A percentile compares a stretch with the other conserved stretches of the same genome.
These are phyloP conservation scores for Iphiclides podalirius DNA, from an alignment of 2,888 invertebrate genomes.

Conservation along the genomic window DNA sequence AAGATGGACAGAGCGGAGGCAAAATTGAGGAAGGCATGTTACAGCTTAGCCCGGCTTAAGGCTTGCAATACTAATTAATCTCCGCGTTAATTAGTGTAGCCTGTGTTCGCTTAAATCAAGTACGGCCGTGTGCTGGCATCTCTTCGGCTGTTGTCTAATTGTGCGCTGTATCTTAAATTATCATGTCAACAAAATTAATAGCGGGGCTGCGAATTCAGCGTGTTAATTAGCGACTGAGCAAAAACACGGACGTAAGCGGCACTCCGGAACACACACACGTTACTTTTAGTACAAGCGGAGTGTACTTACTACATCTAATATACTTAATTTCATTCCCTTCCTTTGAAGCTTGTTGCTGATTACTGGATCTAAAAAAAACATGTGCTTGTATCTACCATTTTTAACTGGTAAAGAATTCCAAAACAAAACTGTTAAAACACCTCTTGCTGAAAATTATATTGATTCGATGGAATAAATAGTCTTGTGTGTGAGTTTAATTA, in stretches of 20 bases:
- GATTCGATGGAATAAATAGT: too few relatives aligned
- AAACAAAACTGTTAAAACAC: too few relatives aligned
- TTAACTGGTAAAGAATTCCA: not conserved
- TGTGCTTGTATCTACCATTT: too few relatives aligned
- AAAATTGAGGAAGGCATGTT: slow-evolving; percentile 38
- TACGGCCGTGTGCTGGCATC: slow-evolving; percentile 22
- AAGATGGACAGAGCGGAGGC: slow-evolving; percentile 35
- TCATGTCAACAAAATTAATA: slow-evolving; percentile 26
- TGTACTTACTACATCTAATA: too few relatives aligned
- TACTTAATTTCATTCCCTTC: too few relatives aligned
- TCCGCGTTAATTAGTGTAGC: slow-evolving; percentile 64
- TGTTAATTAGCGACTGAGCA: slow-evolving; percentile 19
- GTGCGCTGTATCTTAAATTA: slow-evolving; percentile 23
- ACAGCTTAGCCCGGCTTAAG: slow-evolving; percentile 35
- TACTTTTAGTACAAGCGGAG: not conserved
- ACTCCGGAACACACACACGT: slow-evolving; percentile 1
- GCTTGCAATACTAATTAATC: slow-evolving; percentile 70
- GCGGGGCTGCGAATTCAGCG: slow-evolving; percentile 16
- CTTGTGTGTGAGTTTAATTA: too few relatives aligned
- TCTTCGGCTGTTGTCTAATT: slow-evolving; percentile 22
- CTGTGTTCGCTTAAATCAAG: slow-evolving; percentile 54
- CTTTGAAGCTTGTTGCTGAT: too few relatives aligned
- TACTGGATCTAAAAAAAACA: too few relatives aligned
- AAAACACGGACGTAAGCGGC: slow-evolving; percentile 14
- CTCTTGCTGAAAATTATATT: too few relatives aligned